Evolutionary conservation across 1,140 invertebrate species (phyloP).

Genomic region (Neodiprion fabricii): DNA sequence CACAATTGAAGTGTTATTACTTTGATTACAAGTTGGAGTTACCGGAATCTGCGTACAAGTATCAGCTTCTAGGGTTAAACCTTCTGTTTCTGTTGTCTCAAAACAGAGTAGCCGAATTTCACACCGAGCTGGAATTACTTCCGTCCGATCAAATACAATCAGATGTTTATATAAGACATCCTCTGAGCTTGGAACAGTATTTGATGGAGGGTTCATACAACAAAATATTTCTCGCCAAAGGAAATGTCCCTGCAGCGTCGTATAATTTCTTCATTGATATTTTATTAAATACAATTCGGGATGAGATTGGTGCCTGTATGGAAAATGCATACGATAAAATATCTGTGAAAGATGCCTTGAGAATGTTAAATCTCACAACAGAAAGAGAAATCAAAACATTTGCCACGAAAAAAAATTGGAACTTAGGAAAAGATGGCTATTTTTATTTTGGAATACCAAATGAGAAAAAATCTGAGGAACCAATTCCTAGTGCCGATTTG

Average conservation of each 20-base stretch:
- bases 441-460: slow-evolving; percentile 77
- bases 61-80: slow-evolving; percentile 94
- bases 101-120: slow-evolving; percentile 97
- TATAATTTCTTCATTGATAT: slow-evolving; percentile 99
- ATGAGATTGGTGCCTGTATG: slow-evolving; percentile 95
- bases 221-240: slow-evolving; percentile 91
- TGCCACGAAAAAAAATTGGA: slow-evolving; percentile 84
- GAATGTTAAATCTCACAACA: slow-evolving; percentile 87
- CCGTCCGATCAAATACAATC: slow-evolving; percentile 90
- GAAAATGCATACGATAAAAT: slow-evolving; percentile 96
- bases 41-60: slow-evolving; percentile 93
- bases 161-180: slow-evolving; percentile 95
- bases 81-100: slow-evolving; percentile 94
- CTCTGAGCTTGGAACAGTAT: slow-evolving; percentile 96
- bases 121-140: slow-evolving; percentile 96
- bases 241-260: slow-evolving; percentile 93
- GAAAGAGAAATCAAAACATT: slow-evolving; percentile 81
- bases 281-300: slow-evolving; percentile 91
- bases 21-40: slow-evolving; percentile 94
- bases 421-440: slow-evolving; percentile 76
- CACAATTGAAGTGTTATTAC: slow-evolving; percentile 97
- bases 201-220: slow-evolving; percentile 99
- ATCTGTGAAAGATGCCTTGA: slow-evolving; percentile 83
- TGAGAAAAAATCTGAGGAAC: slow-evolving; percentile 80
- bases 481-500: slow-evolving; percentile 87